These are phyloP conservation scores for Toxotes jaculatrix DNA, from an alignment of 2,113 vertebrate genomes.

Conservation along the genomic window DNA sequence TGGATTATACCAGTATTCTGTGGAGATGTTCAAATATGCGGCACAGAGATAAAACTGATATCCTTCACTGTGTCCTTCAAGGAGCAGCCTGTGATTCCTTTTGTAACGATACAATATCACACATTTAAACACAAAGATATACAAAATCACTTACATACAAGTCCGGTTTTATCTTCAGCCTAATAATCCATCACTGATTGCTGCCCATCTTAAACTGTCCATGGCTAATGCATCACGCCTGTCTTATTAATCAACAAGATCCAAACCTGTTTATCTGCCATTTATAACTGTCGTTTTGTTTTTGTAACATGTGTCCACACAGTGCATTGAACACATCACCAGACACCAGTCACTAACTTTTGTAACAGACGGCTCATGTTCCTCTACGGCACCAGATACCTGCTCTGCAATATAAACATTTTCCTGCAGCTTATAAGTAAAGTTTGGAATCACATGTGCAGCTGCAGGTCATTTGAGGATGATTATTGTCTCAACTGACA, in stretches of 20 bases:
- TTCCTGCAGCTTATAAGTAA: not conserved
- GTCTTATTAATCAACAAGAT: conserved; percentile 46
- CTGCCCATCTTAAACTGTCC: conserved; percentile 17
- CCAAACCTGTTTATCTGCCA: conserved; percentile 37
- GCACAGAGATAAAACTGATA: conserved; percentile 61
- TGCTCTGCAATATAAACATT: conserved; percentile 2
- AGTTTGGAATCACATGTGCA: not conserved
- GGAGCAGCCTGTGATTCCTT: not conserved
- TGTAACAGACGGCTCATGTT: conserved; percentile 42
- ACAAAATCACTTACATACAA: conserved; percentile 2
- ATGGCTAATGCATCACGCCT: conserved; percentile 41
- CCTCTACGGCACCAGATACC: not conserved
- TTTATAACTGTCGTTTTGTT: conserved; percentile 36
- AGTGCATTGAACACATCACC: not conserved
- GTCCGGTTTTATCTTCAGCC: conserved; percentile 3
- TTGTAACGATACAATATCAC: not conserved
- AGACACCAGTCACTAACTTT: conserved; percentile 38
- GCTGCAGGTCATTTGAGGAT: not conserved
- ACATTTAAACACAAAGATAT: conserved; percentile 14
- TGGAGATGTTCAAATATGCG: conserved; percentile 41
- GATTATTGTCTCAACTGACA: not conserved
- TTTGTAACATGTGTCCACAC: conserved; percentile 12
- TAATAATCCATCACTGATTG: conserved; percentile 51
- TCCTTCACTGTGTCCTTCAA: conserved; percentile 68
- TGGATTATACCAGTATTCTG: conserved; percentile 48